A percentile compares a stretch with the other conserved stretches of the same genome.
These are phyloP conservation scores for Cryptocheilus praepositus DNA, from an alignment of 2,888 invertebrate genomes.

Conservation along the genomic window DNA sequence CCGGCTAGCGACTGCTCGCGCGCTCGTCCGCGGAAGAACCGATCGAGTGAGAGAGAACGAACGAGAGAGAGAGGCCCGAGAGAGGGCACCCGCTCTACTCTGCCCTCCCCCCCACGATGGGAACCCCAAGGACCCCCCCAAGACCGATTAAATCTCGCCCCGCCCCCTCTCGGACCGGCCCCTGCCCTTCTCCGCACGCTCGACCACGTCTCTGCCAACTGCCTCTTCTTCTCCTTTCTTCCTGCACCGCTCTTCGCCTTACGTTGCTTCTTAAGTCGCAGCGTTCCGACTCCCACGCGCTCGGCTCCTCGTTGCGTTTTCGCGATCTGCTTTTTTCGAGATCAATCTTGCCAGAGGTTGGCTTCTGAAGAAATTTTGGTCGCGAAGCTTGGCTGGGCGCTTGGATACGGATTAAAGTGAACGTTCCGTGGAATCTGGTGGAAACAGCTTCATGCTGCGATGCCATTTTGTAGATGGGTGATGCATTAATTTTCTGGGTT, in stretches of 20 bases:
- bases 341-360: too few relatives aligned
- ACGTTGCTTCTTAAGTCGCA: slow-evolving; percentile 12
- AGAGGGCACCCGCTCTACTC: slow-evolving; percentile 18
- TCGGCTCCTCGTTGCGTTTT: slow-evolving; percentile 1
- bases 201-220: slow-evolving; percentile 9
- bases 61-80: slow-evolving; percentile 5
- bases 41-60: slow-evolving; percentile 36
- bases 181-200: slow-evolving; percentile 30
- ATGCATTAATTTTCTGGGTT: too few relatives aligned
- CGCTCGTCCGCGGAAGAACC: slow-evolving; percentile 65
- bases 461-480: too few relatives aligned
- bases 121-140: slow-evolving; percentile 59
- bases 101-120: slow-evolving; percentile 46
- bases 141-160: slow-evolving; percentile 66
- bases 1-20: slow-evolving; percentile 72
- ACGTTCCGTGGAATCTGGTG: too few relatives aligned
- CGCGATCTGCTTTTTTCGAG: slow-evolving; percentile 13
- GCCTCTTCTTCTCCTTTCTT: slow-evolving; percentile 15
- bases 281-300: slow-evolving; percentile 14
- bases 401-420: too few relatives aligned
- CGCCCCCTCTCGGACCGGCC: slow-evolving; percentile 61
- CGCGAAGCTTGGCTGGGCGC: too few relatives aligned
- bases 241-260: slow-evolving; percentile 10
- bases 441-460: too few relatives aligned
- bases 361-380: too few relatives aligned